Base-by-base conservation (phyloP, 2,113 vertebrate species). In the Lasiurus borealis region DNA sequence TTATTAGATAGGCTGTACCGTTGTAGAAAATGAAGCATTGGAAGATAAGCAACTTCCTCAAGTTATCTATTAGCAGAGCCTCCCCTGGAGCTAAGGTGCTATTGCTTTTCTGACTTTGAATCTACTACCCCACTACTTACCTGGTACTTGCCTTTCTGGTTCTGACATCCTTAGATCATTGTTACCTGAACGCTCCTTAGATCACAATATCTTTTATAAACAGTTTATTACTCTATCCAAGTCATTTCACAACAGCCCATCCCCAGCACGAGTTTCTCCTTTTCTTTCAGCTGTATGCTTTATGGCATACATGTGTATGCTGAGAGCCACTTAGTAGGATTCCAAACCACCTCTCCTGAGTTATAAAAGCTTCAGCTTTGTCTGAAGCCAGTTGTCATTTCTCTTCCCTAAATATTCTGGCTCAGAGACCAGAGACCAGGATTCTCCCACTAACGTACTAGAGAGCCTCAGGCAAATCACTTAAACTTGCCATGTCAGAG, bases 401-500 rank as follows among this genome's bases (percentile, higher is more conserved):
- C 40, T 95, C 80, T 68, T 73, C 50, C 77, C 19, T 69, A 81
- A 96, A 92, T 66, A n/a, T 93, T 90, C 59, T 85, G 34, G 50
- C 54, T 95, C 94, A 15, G 27, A 93, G 57, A 85, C 21, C 77
- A 76, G 19, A 94, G 91, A 92, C 59, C 25, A 91, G 66, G 50
- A 91, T 76, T 86, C 85, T 87, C 29, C 59, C 66, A 66, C 14
- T 83, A 93, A 91, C 44, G 77, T 90, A 87, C 44, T 88, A 23
- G 31, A 57, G n/a, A 36, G 77, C 48, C 93, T 95, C 59, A 82
- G 34, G 85, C 82, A 95, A 93, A 92, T 96, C 88, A 95, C 68
- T 95, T 96, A 85, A 92, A 94, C n/a, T 85, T 95, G 40, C 90
- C 88, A 95, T 69, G 71, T 91, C 90, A 91, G 48, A 95, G 71